Conservation (phyloP, 2,888 invertebrate species). For the Malthinus flaveolus region DNA sequence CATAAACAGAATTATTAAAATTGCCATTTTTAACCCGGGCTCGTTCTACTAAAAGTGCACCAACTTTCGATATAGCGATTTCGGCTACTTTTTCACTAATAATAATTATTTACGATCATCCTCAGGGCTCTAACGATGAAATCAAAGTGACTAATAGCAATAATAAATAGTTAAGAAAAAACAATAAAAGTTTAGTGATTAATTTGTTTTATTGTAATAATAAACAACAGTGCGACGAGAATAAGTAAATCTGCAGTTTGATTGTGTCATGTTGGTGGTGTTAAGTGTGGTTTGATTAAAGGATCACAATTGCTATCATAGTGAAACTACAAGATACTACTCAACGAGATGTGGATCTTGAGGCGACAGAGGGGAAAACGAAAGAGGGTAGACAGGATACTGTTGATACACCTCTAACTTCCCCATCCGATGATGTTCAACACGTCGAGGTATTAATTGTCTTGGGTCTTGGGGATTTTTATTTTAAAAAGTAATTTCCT, state of each 20-base stretch:
- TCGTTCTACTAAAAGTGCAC: too few relatives aligned
- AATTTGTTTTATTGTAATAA: slow-evolving; percentile 3
- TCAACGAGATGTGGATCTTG: slow-evolving; percentile 64
- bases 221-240: background rate
- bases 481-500: background rate
- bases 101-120: too few relatives aligned
- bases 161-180: too few relatives aligned
- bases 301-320: slow-evolving; percentile 62
- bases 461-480: background rate
- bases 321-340: slow-evolving; percentile 67
- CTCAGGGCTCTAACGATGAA: too few relatives aligned
- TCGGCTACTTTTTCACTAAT: too few relatives aligned
- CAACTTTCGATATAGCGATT: too few relatives aligned
- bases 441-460: slow-evolving; percentile 34
- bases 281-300: slow-evolving; percentile 15
- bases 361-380: slow-evolving; percentile 66
- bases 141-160: too few relatives aligned
- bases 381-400: slow-evolving; percentile 64
- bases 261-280: slow-evolving; percentile 5
- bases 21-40: too few relatives aligned
- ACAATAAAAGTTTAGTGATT: background rate
- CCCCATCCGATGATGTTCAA: slow-evolving; percentile 51
- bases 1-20: too few relatives aligned
- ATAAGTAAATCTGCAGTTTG: slow-evolving; percentile 1
- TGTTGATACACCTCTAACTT: slow-evolving; percentile 59